A percentile compares a stretch with the other conserved stretches of the same genome.
These are phyloP conservation scores for Chrysolina americana DNA, from an alignment of 2,888 invertebrate species.

Conservation along the genomic window DNA sequence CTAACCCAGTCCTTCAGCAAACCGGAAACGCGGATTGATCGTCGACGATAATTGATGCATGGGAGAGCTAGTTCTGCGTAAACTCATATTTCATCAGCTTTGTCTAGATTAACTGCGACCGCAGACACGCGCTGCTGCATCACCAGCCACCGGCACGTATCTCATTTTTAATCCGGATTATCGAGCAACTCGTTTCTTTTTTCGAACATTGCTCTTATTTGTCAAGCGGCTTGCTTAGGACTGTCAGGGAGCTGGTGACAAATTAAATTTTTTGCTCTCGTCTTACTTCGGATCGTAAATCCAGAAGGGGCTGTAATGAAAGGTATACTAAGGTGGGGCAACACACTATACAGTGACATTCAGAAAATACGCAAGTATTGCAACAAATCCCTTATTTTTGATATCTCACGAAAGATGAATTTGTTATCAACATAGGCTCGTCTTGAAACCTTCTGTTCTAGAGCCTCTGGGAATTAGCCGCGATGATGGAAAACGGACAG, in stretches of 20 bases:
- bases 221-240: conserved; percentile 16
- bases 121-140: conserved; percentile 40
- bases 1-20: neutral
- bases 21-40: conserved; percentile 52
- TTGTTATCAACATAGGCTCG: too few relatives aligned
- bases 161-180: conserved; percentile 70
- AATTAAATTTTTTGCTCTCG: conserved; percentile 26
- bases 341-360: too few relatives aligned
- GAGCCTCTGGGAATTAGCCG: too few relatives aligned
- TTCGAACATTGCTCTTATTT: conserved; percentile 28
- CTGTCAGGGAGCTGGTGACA: conserved; percentile 25
- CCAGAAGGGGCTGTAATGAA: neutral
- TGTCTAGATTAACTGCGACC: conserved; percentile 49
- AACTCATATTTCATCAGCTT: conserved; percentile 50
- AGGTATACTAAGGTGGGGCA: neutral
- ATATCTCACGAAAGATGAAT: too few relatives aligned
- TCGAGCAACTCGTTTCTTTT: conserved; percentile 60
- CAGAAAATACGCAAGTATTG: too few relatives aligned
- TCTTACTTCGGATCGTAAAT: neutral
- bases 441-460: too few relatives aligned
- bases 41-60: conserved; percentile 65
- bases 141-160: conserved; percentile 60
- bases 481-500: too few relatives aligned
- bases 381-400: too few relatives aligned
- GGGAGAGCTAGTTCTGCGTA: conserved; percentile 56